Conservation (phyloP, 2,888 invertebrate species). For the Venusia cambrica region DNA sequence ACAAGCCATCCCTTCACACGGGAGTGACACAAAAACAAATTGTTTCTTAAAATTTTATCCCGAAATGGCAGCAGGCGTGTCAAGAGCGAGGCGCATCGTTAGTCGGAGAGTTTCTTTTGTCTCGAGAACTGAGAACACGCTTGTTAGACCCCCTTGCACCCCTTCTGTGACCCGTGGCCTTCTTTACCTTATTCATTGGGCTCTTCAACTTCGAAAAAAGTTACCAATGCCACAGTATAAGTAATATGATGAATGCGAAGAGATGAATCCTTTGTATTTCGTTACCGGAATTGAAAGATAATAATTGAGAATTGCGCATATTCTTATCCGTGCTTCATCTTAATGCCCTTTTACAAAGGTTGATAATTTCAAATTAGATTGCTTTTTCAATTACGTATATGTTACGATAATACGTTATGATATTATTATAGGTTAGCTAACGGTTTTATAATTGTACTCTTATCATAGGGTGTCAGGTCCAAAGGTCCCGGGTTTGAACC, state of each 20-base stretch:
- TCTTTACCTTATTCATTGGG: constrained; percentile 62
- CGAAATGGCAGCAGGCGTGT: constrained; percentile 38
- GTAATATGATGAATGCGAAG: too few relatives aligned
- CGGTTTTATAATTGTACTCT: too few relatives aligned
- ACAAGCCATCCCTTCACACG: constrained; percentile 16
- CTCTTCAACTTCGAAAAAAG: constrained; percentile 23
- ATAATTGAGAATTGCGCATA: constrained; percentile 14
- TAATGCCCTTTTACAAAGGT: constrained; percentile 1
- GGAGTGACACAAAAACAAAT: constrained; percentile 31
- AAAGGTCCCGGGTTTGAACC: too few relatives aligned
- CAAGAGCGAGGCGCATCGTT: constrained; percentile 60
- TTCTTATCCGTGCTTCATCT: constrained; percentile 3
- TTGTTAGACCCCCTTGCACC: constrained; percentile 46
- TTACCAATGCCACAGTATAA: too few relatives aligned
- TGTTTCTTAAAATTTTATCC: constrained; percentile 35
- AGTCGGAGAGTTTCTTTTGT: constrained; percentile 65
- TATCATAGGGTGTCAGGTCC: too few relatives aligned
- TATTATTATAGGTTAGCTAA: too few relatives aligned
- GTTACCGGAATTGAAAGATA: constrained; percentile 10
- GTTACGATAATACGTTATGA: too few relatives aligned
- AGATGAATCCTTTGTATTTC: constrained; percentile 16
- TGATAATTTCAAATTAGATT: too few relatives aligned
- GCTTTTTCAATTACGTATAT: too few relatives aligned
- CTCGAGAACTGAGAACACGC: constrained; percentile 54
- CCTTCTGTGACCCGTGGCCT: constrained; percentile 60